Evolutionary conservation across 1,140 invertebrate genomes (phyloP).

Genomic region (Sinella curviseta): DNA sequence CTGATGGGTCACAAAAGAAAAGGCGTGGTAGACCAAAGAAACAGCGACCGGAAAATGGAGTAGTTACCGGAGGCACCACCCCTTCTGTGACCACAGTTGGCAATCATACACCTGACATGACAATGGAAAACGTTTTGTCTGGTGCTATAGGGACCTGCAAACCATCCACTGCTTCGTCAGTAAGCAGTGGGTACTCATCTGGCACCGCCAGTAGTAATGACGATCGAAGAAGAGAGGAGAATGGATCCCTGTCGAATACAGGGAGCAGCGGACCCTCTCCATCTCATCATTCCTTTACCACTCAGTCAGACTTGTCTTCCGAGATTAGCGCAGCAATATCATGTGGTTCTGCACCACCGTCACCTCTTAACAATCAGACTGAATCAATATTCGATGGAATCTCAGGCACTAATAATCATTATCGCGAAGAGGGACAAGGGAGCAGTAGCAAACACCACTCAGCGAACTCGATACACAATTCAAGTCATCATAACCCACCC

Average conservation of each 20-base stretch:
- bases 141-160: slow-evolving; percentile 22
- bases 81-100: slow-evolving; percentile 33
- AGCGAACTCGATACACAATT: not conserved
- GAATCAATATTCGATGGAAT: slow-evolving; percentile 43
- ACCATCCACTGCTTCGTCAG: slow-evolving; percentile 42
- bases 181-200: slow-evolving; percentile 48
- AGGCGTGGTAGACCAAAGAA: slow-evolving; percentile 85
- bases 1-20: slow-evolving; percentile 74
- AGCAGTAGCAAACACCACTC: not conserved
- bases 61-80: slow-evolving; percentile 51
- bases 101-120: slow-evolving; percentile 40
- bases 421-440: not conserved
- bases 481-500: slow-evolving; percentile 35
- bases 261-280: slow-evolving; percentile 46
- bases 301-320: slow-evolving; percentile 72
- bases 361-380: slow-evolving; percentile 58
- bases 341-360: slow-evolving; percentile 64
- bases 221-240: slow-evolving; percentile 47
- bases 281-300: slow-evolving; percentile 56
- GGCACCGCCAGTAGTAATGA: slow-evolving; percentile 49
- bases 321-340: slow-evolving; percentile 76
- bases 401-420: slow-evolving; percentile 31
- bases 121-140: slow-evolving; percentile 31
- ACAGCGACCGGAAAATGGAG: slow-evolving; percentile 70
- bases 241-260: slow-evolving; percentile 43